Evolutionary conservation across 1,140 invertebrate species (phyloP), one percentile per base, ranked within the genome.

Genomic region (Drosophila novamexicana): DNA sequence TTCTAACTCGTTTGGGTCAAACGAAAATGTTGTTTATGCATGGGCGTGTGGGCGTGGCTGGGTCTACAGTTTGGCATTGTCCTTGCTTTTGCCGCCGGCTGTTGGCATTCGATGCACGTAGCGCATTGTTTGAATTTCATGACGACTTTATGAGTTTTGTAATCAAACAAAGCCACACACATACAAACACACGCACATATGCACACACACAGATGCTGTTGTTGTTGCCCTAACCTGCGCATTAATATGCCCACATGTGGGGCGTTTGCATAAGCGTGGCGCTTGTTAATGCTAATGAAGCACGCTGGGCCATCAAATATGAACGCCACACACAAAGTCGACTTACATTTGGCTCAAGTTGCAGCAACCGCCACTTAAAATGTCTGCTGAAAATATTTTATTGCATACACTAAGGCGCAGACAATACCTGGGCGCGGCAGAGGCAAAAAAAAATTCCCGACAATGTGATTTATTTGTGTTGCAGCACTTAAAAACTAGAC

Each of bases 121-220:
- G 73, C 80, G 85, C 84, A 89, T 89, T 89, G 84, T 89, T 89
- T 89, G 84, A 90, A 90, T 89, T 89, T 90, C 85, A 89, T 90
- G 85, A 85, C 81, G 84, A 89, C 84, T 89, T 89, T 89, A 89
- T 89, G 84, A 89, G 84, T 89, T 89, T 89, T 84, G 84, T 89
- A 90, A 89, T 89, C 84, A 78, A 84, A 84, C 85, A 90, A 67
- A 78, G 58, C 63, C 79, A 69, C 72, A 67, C 79, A 71, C 56
- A 58, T 12, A 9, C 75, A 71, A 52, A 47, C 44, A 45, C 59
- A 36, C 37, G 49, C 68, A 47, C 29, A 37, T 16, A n/a, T 61
- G 47, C 50, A 14, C 47, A n/a, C 50, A 65, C 45, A 45, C 36
- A 58, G 49, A 44, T 68, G 37, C 39, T 71, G 32, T 49, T 45